These are phyloP conservation scores for Koerneria pararmatus DNA, from an alignment of 2,888 invertebrate species.

Conservation along the genomic window DNA sequence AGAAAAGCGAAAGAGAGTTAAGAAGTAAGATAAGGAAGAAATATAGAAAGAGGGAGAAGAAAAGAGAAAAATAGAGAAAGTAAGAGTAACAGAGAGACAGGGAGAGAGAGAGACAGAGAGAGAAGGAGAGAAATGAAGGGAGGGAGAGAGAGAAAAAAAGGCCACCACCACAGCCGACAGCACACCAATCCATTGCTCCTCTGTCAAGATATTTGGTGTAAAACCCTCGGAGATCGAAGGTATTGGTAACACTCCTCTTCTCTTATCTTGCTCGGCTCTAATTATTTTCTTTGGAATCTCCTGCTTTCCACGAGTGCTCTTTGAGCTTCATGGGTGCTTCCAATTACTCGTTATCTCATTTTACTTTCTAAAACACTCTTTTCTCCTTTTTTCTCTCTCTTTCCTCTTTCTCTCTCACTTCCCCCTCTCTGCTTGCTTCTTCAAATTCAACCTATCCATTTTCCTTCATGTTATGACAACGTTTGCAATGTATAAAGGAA, in stretches of 20 bases:
- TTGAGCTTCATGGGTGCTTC: too few species aligned
- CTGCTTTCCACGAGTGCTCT: too few species aligned
- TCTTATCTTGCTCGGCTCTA: too few species aligned
- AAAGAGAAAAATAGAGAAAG: neutral
- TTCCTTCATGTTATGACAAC: too few species aligned
- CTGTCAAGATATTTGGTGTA: neutral
- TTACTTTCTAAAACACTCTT: neutral
- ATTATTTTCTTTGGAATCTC: too few species aligned
- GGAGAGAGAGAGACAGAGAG: conserved; percentile 1
- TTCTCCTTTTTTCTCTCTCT: neutral
- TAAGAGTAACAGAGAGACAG: neutral
- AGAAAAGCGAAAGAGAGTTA: neutral
- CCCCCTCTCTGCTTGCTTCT: neutral
- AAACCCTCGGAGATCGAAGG: too few species aligned
- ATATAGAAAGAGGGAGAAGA: neutral
- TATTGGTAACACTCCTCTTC: too few species aligned
- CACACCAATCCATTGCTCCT: neutral
- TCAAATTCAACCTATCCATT: too few species aligned
- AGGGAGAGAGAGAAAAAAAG: conserved; percentile 6
- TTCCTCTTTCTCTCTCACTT: neutral
- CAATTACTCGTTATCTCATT: too few species aligned
- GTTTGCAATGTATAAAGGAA: too few species aligned
- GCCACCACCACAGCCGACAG: neutral
- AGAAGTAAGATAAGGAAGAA: neutral
- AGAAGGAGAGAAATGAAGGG: conserved; percentile 3